phyloP scores from a whole-genome alignment of 1,140 invertebrate genomes.

The Trypoxylus dichotomus region DNA sequence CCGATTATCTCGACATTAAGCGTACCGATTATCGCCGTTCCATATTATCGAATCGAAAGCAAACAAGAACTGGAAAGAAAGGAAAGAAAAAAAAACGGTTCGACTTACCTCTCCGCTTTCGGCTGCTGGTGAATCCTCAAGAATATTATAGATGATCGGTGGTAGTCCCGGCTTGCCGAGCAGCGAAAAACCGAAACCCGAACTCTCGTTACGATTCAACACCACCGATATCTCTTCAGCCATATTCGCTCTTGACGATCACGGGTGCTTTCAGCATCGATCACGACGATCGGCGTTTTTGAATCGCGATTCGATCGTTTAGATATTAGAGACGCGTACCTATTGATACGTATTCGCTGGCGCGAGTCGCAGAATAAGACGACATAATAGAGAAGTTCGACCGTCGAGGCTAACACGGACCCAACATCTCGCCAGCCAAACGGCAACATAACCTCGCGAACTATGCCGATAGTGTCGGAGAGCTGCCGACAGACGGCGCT shows the following conservation, averaged over 20 bases:
- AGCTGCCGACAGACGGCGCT: constrained; percentile 37
- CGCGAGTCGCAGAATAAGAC: neutral
- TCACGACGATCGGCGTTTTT: neutral
- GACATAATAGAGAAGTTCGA: neutral
- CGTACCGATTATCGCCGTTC: neutral
- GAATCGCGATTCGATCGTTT: neutral
- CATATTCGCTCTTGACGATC: constrained; percentile 61
- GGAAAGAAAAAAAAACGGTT: neutral
- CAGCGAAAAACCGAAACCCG: constrained; percentile 85
- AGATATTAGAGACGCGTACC: neutral
- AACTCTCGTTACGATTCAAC: constrained; percentile 78
- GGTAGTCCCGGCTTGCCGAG: constrained; percentile 84
- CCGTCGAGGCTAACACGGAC: no score
- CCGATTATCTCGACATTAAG: neutral
- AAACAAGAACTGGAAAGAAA: neutral
- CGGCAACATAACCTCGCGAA: constrained; percentile 46
- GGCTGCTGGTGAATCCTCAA: constrained; percentile 87
- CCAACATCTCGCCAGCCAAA: no score
- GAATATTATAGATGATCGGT: constrained; percentile 88
- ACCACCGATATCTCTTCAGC: constrained; percentile 85
- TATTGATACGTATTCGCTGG: no score
- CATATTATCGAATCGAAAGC: neutral
- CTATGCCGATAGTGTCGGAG: constrained; percentile 35
- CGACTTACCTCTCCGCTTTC: constrained; percentile 81
- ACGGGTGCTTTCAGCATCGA: neutral